Percentiles rank a stretch among this genome's conserved stretches.
Conservation (phyloP, 2,113 vertebrate genomes). For the Chitala chitala region DNA sequence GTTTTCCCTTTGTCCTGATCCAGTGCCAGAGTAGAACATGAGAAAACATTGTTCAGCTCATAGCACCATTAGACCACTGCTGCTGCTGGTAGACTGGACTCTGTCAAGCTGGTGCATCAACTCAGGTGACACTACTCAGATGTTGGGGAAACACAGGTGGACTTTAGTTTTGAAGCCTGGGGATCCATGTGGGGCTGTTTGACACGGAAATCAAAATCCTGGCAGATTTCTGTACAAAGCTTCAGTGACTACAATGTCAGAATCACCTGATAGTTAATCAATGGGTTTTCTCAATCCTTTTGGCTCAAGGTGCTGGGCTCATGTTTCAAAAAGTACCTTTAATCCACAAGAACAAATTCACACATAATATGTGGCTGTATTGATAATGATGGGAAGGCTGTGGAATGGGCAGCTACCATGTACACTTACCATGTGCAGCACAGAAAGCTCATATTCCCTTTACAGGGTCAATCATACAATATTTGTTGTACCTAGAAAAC, state of each 20-base stretch:
- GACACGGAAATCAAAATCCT: slow-evolving; percentile 49
- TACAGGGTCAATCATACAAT: no score
- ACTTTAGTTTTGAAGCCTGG: slow-evolving; percentile 57
- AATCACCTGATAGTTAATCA: slow-evolving; percentile 75
- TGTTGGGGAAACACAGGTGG: slow-evolving; percentile 46
- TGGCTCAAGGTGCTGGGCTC: slow-evolving; percentile 40
- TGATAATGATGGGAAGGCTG: neutral
- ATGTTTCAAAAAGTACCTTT: slow-evolving; percentile 56
- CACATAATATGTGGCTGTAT: slow-evolving; percentile 12
- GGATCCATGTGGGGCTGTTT: slow-evolving; percentile 57
- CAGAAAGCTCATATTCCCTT: no score
- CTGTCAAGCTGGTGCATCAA: neutral
- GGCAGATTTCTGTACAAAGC: slow-evolving; percentile 59
- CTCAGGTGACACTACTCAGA: slow-evolving; percentile 55
- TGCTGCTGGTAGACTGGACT: neutral
- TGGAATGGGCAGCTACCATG: slow-evolving; percentile 14
- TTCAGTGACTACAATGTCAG: slow-evolving; percentile 63
- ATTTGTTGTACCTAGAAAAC: no score
- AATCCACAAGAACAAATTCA: slow-evolving; percentile 36
- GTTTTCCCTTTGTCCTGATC: neutral
- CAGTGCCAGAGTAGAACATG: neutral
- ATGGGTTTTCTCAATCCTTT: slow-evolving; percentile 61
- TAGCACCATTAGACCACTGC: neutral
- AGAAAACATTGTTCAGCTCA: slow-evolving; percentile 7
- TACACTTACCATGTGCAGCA: no score